Base-by-base conservation (phyloP, 1,140 invertebrate species). In the Campoletis sonorensis region DNA sequence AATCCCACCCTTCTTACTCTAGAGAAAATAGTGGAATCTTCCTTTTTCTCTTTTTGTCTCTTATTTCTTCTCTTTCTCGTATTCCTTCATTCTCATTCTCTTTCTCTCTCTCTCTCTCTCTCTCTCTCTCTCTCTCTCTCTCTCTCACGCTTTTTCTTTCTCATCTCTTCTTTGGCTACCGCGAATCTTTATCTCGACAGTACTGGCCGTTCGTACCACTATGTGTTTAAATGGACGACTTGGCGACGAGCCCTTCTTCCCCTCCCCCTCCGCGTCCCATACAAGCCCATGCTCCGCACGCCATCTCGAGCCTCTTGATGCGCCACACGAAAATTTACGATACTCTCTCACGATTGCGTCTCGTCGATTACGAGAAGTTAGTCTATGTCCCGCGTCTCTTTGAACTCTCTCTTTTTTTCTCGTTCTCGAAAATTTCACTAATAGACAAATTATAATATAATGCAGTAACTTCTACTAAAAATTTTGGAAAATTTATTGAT, bases 211-310 rank as follows among this genome's bases (percentile, higher is more conserved):
- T 81, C 81, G 77, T 82, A 75, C 82, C 67, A 76, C 58, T 40
- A 26, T 72, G 79, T 70, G 37, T 77, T 83, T 81, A 88, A 89
- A 88, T 88, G 87, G 84, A 89, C 85, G 86, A 87, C 83, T 88
- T 89, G 87, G 87, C 87, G 83, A 84, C 81, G 82, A 85, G 78
- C 83, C 64, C 76, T 40, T 21, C 18, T 16, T 26, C 78, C 58
- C 78, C 77, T 81, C 78, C 80, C 79, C 70, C 73, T 81, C 18
- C 64, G 15, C 7, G 30, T 18, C 1, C 68, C 13, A 33, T 67
- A 26, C 27, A 64, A 64, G n/a, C 61, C 61, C 23, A 68, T 86
- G 82, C 61, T 64, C 61, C 23, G 67, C 30, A 70, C 67, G 15
- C 82, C 83, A 45, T 81, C 75, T 26, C 23, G 27, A 51, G 67